Evolutionary conservation across 1,140 invertebrate species (phyloP).

Genomic region (Aculops lycopersici): DNA sequence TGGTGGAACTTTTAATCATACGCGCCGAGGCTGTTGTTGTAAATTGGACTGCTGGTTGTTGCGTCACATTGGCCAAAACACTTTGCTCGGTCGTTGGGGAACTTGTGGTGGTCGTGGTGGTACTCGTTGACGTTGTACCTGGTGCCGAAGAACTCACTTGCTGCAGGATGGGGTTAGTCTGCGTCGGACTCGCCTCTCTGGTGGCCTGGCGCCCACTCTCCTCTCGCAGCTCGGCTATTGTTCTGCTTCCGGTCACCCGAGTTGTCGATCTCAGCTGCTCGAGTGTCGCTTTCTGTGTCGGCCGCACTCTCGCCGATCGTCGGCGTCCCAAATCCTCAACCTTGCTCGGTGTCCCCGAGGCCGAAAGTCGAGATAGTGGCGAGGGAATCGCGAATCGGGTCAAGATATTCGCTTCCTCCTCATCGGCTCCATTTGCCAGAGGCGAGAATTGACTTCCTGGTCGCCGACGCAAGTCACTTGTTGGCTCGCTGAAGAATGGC

Average conservation of each 20-base stretch:
- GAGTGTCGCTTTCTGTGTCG: neutral
- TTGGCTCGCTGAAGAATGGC: neutral
- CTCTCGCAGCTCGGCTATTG: neutral
- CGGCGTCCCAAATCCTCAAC: neutral
- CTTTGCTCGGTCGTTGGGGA: neutral
- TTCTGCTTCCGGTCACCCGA: neutral
- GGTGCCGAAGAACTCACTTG: neutral
- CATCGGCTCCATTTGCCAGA: neutral
- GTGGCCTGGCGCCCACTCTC: neutral
- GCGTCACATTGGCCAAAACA: neutral
- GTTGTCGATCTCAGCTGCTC: neutral
- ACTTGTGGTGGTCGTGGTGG: neutral
- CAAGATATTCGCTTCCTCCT: neutral
- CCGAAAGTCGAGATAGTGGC: neutral
- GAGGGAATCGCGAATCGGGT: neutral
- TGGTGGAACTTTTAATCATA: neutral
- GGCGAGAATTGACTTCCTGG: neutral
- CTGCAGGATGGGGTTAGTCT: neutral
- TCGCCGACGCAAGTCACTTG: neutral
- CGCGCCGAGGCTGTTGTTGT: neutral
- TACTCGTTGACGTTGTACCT: neutral
- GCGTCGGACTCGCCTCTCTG: neutral
- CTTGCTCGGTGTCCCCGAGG: neutral
- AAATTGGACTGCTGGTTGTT: neutral
- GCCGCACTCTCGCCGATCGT: neutral